Base-by-base conservation (phyloP, 2,797 vertebrate species). In the Nothura maculosa region DNA sequence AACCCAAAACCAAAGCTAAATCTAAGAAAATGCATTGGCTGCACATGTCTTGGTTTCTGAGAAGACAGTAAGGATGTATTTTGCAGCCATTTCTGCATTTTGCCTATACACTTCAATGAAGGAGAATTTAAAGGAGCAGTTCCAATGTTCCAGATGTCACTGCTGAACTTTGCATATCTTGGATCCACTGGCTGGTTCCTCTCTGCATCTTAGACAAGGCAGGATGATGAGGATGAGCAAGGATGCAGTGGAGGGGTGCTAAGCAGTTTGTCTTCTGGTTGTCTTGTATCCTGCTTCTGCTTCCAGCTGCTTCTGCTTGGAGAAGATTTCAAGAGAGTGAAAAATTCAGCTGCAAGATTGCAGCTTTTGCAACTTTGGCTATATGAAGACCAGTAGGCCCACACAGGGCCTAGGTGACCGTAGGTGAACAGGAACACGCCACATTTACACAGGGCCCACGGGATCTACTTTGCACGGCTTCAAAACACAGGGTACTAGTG, bases 11-110 rank as follows among this genome's bases (percentile, higher is more conserved):
- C 27, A 84, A 87, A 80, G 38, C 52, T 80, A 86, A 83, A 48
- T 69, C 32, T 78, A 57, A 66, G 87, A 55, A 55, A 92, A 81
- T 68, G 1, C 13, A 4, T 63, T 91, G 16, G 20, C 24, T 92
- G 11, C 5, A 90, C 85, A 75, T 5, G 19, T 85, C 8, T 72
- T 72, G 6, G 30, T 74, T 90, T 92, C 17, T 84, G 84, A 85
- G 78, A 92, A 91, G 70, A 42, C 10, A 32, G 63, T 86, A 27
- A 36, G 12, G 13, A 58, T 34, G 2, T 12, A 54, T 67, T 92
- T 88, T 94, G 22, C 13, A 92, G 54, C 2, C 2, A 10, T 67
- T 72, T 60, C 69, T 80, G 45, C 25, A 68, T n/a, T 76, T 84
- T 21, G 40, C 6, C 6, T 64, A 86, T 88, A 8, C 8, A 19